phyloP scores from a whole-genome alignment of 2,113 vertebrate genomes.

The Perca fluviatilis region DNA sequence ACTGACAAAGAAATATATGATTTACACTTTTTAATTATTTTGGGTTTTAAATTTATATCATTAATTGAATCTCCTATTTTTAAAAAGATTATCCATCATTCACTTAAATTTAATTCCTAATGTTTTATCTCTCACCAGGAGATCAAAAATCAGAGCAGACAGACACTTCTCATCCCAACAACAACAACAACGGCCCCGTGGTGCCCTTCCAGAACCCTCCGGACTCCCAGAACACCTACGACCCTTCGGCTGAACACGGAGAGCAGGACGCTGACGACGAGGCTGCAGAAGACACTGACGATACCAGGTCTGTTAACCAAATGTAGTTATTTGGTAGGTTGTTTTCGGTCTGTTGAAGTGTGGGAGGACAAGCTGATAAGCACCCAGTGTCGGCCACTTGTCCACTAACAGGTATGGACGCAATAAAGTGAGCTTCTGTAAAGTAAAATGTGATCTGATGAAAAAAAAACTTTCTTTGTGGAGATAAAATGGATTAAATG shows the following conservation, averaged over 20 bases:
- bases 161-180: slow-evolving; percentile 53
- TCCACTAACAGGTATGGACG: too few species aligned
- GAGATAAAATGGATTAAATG: background rate
- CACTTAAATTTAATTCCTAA: background rate
- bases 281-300: slow-evolving; percentile 94
- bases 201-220: slow-evolving; percentile 37
- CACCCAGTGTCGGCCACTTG: too few species aligned
- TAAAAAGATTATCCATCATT: background rate
- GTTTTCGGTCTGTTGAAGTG: background rate
- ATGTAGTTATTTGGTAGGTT: background rate
- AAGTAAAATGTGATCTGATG: background rate
- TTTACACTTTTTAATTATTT: background rate
- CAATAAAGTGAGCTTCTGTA: too few species aligned
- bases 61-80: background rate
- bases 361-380: background rate
- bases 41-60: background rate
- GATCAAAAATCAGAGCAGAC: slow-evolving; percentile 65
- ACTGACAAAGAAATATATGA: background rate
- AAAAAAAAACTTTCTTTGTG: background rate
- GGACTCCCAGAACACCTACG: slow-evolving; percentile 45
- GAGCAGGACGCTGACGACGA: slow-evolving; percentile 96
- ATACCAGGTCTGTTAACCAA: slow-evolving; percentile 83
- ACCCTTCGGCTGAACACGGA: slow-evolving; percentile 79
- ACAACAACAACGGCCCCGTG: slow-evolving; percentile 71
- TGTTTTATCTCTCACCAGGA: slow-evolving; percentile 42